phyloP scores from a whole-genome alignment of 2,797 vertebrate genomes.

The Fistularia commersonii region DNA sequence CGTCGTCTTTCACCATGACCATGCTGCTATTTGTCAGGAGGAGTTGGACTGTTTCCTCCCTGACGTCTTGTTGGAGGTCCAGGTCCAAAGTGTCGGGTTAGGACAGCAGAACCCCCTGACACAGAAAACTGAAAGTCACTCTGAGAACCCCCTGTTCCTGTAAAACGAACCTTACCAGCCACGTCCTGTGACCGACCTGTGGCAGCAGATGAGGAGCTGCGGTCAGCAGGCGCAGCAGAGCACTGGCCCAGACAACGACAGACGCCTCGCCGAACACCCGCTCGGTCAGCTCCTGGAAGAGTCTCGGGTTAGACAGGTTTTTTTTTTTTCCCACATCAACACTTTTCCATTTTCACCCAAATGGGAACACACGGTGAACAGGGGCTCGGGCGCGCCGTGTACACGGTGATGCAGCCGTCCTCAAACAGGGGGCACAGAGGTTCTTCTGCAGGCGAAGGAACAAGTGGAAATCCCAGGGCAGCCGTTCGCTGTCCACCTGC shows the following conservation, averaged over 20 bases:
- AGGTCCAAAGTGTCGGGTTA: constrained; percentile 49
- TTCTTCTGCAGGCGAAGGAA: constrained; percentile 30
- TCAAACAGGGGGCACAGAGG: constrained; percentile 54
- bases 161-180: too few relatives aligned
- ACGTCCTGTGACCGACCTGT: constrained; percentile 32
- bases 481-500: constrained; percentile 46
- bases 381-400: constrained; percentile 11
- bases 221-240: constrained; percentile 55
- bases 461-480: constrained; percentile 63
- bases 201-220: constrained; percentile 29
- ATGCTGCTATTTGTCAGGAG: constrained; percentile 37
- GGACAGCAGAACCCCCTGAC: neutral
- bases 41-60: constrained; percentile 22
- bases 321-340: too few relatives aligned
- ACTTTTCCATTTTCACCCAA: too few relatives aligned
- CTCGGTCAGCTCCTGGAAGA: neutral
- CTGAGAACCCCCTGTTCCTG: too few relatives aligned
- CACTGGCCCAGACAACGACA: neutral
- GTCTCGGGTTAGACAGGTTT: neutral
- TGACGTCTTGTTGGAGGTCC: constrained; percentile 51
- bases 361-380: constrained; percentile 23
- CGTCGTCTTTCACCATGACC: constrained; percentile 4
- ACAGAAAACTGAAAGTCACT: neutral
- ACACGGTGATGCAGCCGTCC: constrained; percentile 56
- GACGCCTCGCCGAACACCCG: neutral